Evolutionary conservation across 2,888 invertebrate genomes (phyloP).

Genomic region (Phymatocera aterrima): DNA sequence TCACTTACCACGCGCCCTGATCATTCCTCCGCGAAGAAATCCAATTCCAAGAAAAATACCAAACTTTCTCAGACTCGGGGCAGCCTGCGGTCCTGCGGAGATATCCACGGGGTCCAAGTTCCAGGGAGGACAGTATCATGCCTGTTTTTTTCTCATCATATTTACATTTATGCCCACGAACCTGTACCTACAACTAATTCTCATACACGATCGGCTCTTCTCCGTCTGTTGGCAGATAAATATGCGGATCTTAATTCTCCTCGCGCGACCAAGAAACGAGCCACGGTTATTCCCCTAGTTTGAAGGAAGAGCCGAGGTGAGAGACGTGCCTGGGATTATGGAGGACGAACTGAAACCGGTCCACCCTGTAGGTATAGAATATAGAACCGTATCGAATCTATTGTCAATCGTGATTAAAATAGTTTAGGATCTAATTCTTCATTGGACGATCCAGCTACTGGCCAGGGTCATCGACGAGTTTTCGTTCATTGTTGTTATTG

Average conservation of each 20-base stretch:
- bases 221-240: too few species aligned
- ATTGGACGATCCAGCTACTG: not conserved
- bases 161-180: too few species aligned
- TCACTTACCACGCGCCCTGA: slow-evolving; percentile 19
- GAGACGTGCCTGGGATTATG: not conserved
- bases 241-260: too few species aligned
- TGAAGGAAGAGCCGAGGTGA: not conserved
- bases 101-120: too few species aligned
- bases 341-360: not conserved
- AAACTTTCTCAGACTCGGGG: not conserved
- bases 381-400: slow-evolving; percentile 63
- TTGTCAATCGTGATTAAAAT: slow-evolving; percentile 63
- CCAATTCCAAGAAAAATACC: not conserved
- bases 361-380: too few species aligned
- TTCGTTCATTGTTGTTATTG: not conserved
- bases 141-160: not conserved
- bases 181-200: too few species aligned
- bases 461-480: slow-evolving; percentile 17
- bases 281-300: not conserved
- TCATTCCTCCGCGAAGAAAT: not conserved
- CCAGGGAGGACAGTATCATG: not conserved
- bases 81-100: too few species aligned
- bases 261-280: not conserved
- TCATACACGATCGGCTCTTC: too few species aligned
- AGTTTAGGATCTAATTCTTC: slow-evolving; percentile 60